Evolutionary conservation across 1,140 invertebrate genomes (phyloP), one percentile per base, ranked within the genome.

Genomic region (Sitophilus oryzae): DNA sequence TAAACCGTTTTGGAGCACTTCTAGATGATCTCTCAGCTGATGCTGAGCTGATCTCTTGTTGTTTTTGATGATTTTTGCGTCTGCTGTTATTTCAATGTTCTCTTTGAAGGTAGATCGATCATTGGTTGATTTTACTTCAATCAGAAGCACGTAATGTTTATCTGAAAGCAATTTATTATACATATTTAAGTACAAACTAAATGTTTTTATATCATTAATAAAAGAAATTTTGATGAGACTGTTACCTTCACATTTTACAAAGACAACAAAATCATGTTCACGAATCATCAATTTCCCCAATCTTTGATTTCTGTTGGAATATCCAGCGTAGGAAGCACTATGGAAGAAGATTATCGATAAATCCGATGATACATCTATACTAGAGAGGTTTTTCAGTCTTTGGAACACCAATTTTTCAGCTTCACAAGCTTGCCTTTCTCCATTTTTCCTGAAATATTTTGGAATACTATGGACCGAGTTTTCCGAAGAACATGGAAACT

Each of bases 221-320:
- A n/a, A n/a, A n/a, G n/a, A n/a, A n/a, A n/a, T n/a, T n/a, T n/a
- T n/a, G n/a, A 6, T 16, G 3, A 20, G 4, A 40, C 60, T n/a
- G n/a, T 52, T 58, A 69, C 69, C 68, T 56, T 62, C 21, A 41
- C 60, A 65, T 52, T 64, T 69, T 21, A 62, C 63, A 45, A 72
- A 72, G 10, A 69, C 50, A 8, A 72, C 70, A 54, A 70, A 71
- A 51, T 72, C 70, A 45, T 72, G 69, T 52, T 72, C 70, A 25
- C 68, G 54, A 15, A 71, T 69, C 60, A 71, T 69, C 8, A 72
- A 50, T 55, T 66, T 68, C 19, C 70, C 69, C 15, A 66, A 56
- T 45, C 68, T 52, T 22, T 65, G 60, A 41, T 70, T 71, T 18
- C 68, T 57, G 40, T 59, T 66, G 6, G 69, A 71, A 35, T 64